These are phyloP conservation scores for Eidolon helvum DNA, from an alignment of 2,113 vertebrate species.

Conservation along the genomic window DNA sequence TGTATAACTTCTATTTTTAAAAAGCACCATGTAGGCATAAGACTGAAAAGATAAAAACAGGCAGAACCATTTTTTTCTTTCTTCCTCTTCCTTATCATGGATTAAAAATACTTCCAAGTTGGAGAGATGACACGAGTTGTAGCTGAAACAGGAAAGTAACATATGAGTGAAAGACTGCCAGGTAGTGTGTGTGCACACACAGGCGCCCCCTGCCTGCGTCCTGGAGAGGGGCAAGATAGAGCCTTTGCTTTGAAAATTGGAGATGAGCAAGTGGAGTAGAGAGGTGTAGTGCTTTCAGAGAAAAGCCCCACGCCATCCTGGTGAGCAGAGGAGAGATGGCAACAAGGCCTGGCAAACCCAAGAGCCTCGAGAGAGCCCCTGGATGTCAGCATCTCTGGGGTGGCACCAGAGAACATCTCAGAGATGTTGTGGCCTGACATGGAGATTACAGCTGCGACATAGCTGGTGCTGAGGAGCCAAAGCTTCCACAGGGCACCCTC, in stretches of 20 bases:
- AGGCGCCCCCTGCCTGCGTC: too few relatives aligned
- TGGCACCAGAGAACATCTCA: not conserved
- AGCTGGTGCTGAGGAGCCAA: not conserved
- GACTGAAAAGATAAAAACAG: not conserved
- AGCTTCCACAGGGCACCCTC: not conserved
- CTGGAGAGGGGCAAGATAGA: accelerated
- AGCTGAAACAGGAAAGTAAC: not conserved
- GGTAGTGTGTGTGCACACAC: accelerated
- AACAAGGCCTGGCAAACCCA: too few relatives aligned
- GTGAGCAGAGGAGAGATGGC: not conserved
- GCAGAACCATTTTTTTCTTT: not conserved
- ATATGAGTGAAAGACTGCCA: not conserved
- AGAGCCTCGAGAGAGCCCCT: not conserved
- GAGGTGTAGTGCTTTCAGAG: not conserved
- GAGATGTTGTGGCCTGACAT: not conserved
- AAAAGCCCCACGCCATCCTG: accelerated
- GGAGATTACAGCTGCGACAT: accelerated
- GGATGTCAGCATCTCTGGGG: not conserved
- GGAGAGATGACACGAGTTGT: not conserved
- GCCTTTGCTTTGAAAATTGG: not conserved
- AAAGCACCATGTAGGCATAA: not conserved
- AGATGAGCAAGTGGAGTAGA: accelerated
- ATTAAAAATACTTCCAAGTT: not conserved
- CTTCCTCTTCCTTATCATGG: not conserved
- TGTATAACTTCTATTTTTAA: not conserved